A percentile compares a stretch with the other conserved stretches of the same genome.
These are phyloP conservation scores for Ypsolopha sequella DNA, from an alignment of 2,888 invertebrate genomes.

Conservation along the genomic window DNA sequence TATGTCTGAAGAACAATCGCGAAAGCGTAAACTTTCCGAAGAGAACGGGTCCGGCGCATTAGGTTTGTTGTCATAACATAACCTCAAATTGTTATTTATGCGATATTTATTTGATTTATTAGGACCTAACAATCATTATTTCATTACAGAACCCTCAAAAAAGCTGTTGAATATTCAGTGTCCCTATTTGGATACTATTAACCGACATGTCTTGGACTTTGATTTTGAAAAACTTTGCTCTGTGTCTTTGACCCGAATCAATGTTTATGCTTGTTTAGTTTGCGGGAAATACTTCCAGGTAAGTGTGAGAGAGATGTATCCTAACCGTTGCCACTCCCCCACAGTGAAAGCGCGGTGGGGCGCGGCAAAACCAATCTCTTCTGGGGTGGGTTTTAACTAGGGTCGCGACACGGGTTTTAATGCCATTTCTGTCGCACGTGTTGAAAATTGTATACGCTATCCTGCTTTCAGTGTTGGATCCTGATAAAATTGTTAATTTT, in stretches of 20 bases:
- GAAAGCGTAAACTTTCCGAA: conserved; percentile 39
- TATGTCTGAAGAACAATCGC: conserved; percentile 28
- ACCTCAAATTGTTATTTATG: neutral
- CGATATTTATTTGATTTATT: neutral
- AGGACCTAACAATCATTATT: neutral
- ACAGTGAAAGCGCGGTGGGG: no score
- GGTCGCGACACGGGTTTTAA: no score
- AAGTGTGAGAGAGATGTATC: conserved; percentile 10
- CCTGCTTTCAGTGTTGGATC: no score
- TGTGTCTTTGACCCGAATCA: conserved; percentile 96
- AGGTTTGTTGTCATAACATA: conserved; percentile 27
- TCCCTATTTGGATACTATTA: conserved; percentile 98
- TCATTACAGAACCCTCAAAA: conserved; percentile 29
- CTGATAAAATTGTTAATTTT: no score
- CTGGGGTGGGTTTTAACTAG: no score
- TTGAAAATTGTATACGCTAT: no score
- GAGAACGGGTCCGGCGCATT: conserved; percentile 24
- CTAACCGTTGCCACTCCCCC: no score
- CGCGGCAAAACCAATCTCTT: no score
- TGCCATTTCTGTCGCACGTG: no score
- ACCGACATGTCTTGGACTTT: conserved; percentile 96
- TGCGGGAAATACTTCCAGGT: conserved; percentile 97
- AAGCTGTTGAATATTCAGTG: conserved; percentile 75
- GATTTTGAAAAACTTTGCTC: conserved; percentile 99
- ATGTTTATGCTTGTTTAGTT: conserved; percentile 98